Evolutionary conservation across 2,888 invertebrate genomes (phyloP), one percentile per base, ranked within the genome.

Genomic region (Uropetala carovei): DNA sequence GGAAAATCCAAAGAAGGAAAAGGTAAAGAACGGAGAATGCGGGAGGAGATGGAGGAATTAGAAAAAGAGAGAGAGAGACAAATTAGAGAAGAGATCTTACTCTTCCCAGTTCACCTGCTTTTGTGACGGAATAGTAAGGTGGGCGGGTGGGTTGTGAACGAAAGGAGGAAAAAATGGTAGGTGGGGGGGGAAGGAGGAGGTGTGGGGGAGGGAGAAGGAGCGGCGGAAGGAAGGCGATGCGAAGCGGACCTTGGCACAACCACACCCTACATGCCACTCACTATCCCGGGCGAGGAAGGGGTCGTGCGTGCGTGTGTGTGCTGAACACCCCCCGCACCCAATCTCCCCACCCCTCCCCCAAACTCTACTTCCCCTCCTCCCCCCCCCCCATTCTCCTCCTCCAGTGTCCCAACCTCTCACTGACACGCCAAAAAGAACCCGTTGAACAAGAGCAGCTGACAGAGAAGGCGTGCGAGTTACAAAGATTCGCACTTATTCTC

Each of bases 191-290:
- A n/a, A 22, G 75, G 75, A n/a, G 22, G 18, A 68, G 68, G 18
- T 18, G 68, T n/a, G 0, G 75, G 75, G 75, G 13, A 75, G 27
- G n/a, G n/a, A 14, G 68, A 68, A 18, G n/a, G 43, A 43, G 43
- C 1, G 43, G 43, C 5, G 1, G 43, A 43, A 43, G 43, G 43
- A 43, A 43, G 43, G 43, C 43, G 43, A 43, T 43, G 43, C 43
- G 1, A 3, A 5, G 68, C 68, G 75, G 27, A 75, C 75, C 75
- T 75, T 75, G 27, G 75, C 75, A 75, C 75, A 75, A 75, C 75
- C 75, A 75, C 75, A 75, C 75, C 75, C 75, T 27, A 27, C 75
- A 75, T 75, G 75, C 75, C 75, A 75, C 22, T 75, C 75, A 75
- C 22, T 75, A 22, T 75, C 75, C 75, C 22, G 75, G 75, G 75